Evolutionary conservation across 2,113 vertebrate genomes (phyloP), one percentile per base, ranked within the genome.

Genomic region (Dipodomys merriami): DNA sequence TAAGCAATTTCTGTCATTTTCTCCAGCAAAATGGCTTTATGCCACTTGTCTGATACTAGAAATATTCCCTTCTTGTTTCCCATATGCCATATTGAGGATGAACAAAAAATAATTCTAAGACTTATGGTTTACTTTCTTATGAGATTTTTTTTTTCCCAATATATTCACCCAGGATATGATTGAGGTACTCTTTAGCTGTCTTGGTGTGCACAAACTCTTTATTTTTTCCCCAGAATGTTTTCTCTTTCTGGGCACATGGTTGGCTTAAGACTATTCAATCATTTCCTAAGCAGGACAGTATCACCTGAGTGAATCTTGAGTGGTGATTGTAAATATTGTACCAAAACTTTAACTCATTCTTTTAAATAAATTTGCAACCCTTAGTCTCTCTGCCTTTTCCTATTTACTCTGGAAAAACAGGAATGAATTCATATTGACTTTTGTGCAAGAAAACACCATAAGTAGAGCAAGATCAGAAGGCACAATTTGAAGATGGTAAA

Each of bases 21-120:
- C 96, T 97, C 81, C 90, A 96, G 69, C 65, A 93, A 95, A 97
- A 79, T 97, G 92, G 97, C 94, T 97, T 97, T 96, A 88, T 95
- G 96, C 85, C 60, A 92, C 74, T 97, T 95, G 94, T 94, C 90
- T 98, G 78, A 90, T 98, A 93, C 90, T 91, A 96, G 96, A 97
- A 97, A 97, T 96, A 96, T 97, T 97, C 97, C 96, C 97, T 95
- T 97, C 97, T 97, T 96, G 76, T 96, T 97, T 97, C 91, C 33
- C 78, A 96, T 97, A 94, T 97, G 73, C 69, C 97, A 95, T 97
- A 95, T 87, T 90, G 78, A 67, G 93, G 97, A 96, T 90, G 91
- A 97, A 96, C 90, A 93, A 96, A 53, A 95, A 97, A 94, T 1
- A 57, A 44, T 0, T 90, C 87, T 91, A 97, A 96, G 84, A 94